Conservation (phyloP, 2,888 invertebrate genomes). For the Kryphioiulus occultus region DNA sequence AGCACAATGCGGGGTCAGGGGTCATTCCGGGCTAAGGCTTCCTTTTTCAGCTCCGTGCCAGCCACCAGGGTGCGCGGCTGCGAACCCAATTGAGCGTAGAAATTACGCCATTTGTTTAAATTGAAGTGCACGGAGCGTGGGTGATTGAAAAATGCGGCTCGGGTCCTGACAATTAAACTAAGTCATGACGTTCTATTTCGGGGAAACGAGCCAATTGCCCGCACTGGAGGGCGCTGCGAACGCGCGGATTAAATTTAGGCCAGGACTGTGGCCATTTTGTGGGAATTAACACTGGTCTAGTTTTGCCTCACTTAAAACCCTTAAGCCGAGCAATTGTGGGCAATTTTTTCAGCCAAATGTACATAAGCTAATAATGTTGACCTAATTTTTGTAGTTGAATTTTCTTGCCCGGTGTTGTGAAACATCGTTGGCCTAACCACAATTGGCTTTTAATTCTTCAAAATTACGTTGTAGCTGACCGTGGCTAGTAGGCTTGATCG, state of each 20-base stretch:
- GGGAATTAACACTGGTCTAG: neutral
- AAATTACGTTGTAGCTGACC: neutral
- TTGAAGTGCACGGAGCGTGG: neutral
- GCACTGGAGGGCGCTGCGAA: neutral
- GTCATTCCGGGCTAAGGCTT: slow-evolving; percentile 6
- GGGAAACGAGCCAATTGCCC: neutral
- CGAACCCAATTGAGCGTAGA: neutral
- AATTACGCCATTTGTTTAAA: slow-evolving; percentile 11
- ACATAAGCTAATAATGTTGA: slow-evolving; percentile 6
- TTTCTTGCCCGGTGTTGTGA: neutral
- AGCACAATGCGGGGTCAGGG: neutral
- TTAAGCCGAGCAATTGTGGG: neutral
- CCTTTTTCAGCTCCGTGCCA: slow-evolving; percentile 8
- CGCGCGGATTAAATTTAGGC: neutral
- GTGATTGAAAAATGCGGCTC: neutral
- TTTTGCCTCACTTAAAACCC: neutral
- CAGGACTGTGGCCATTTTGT: neutral
- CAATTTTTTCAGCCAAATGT: neutral
- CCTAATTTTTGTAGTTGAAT: neutral
- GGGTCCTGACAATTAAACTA: neutral
- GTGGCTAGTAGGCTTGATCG: neutral
- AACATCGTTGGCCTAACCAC: neutral
- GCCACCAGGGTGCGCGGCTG: neutral
- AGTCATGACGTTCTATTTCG: neutral
- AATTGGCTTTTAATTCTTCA: neutral